Conservation (phyloP, 2,797 vertebrate species). For the Galago senegalensis region DNA sequence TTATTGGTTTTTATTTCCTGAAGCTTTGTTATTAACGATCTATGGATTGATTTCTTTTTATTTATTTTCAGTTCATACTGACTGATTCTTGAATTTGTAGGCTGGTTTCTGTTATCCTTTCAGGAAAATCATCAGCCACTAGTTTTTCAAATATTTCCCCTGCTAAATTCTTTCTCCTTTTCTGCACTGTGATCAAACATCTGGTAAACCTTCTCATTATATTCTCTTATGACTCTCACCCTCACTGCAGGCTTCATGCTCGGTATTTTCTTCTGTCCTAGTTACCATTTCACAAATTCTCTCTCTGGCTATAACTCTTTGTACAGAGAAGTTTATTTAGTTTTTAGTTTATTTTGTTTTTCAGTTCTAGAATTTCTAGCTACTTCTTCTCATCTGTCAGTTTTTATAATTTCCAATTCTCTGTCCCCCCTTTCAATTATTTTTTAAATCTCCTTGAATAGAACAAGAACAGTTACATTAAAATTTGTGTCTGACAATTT, state of each 20-base stretch:
- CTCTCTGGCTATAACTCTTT: neutral
- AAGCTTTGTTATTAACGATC: neutral
- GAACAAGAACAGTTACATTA: neutral
- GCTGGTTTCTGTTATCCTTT: neutral
- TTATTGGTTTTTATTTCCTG: neutral
- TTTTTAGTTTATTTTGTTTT: neutral
- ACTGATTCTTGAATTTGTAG: neutral
- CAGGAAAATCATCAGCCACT: neutral
- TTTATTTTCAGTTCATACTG: neutral
- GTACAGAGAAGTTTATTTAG: neutral
- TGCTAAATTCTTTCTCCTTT: neutral
- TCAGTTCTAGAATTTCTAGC: slow-evolving; percentile 8
- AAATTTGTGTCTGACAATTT: neutral
- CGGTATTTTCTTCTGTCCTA: neutral
- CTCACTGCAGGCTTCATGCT: neutral
- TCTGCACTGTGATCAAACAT: neutral
- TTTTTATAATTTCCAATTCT: neutral
- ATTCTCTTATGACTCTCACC: neutral
- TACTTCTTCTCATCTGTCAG: neutral
- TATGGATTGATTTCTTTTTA: neutral
- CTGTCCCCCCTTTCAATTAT: neutral
- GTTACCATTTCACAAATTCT: slow-evolving; percentile 2
- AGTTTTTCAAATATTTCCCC: slow-evolving; percentile 23
- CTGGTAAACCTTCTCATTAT: neutral
- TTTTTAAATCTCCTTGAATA: slow-evolving; percentile 23